Conservation (phyloP, 2,797 vertebrate species). For the Holocentrus rufus region DNA sequence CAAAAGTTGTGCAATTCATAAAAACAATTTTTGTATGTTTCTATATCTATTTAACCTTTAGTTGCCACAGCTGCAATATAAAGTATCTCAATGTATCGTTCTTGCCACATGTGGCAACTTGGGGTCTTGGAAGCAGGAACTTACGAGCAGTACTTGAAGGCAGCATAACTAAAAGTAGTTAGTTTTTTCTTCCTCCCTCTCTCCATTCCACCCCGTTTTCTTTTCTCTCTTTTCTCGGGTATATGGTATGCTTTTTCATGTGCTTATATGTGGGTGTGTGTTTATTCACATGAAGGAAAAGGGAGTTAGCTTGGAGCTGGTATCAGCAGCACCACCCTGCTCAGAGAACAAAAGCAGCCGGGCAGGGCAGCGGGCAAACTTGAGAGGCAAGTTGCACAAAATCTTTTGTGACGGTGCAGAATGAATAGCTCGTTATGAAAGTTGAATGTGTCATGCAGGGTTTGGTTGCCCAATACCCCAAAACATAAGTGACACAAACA, state of each 20-base stretch:
- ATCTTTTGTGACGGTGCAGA: neutral
- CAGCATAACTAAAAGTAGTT: too few relatives aligned
- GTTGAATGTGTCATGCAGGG: neutral
- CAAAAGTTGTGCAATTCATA: too few relatives aligned
- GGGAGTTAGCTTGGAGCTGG: neutral
- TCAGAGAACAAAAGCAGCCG: constrained; percentile 30
- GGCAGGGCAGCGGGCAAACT: constrained; percentile 27
- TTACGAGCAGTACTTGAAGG: too few relatives aligned
- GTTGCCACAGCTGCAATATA: too few relatives aligned
- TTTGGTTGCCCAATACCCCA: neutral
- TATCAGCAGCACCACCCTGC: constrained; percentile 46
- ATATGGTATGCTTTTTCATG: neutral
- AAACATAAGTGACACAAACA: neutral
- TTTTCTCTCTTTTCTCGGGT: too few relatives aligned
- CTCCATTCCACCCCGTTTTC: neutral
- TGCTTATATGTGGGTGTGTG: constrained; percentile 9
- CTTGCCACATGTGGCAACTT: too few relatives aligned
- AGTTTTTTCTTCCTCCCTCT: too few relatives aligned
- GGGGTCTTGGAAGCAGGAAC: too few relatives aligned
- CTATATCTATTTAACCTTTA: too few relatives aligned
- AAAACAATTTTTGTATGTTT: too few relatives aligned
- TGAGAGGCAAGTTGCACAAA: neutral
- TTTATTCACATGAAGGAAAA: neutral
- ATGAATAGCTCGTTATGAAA: neutral
- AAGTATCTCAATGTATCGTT: too few relatives aligned